Evolutionary conservation across 2,113 vertebrate genomes (phyloP).

Genomic region (Helogale parvula): DNA sequence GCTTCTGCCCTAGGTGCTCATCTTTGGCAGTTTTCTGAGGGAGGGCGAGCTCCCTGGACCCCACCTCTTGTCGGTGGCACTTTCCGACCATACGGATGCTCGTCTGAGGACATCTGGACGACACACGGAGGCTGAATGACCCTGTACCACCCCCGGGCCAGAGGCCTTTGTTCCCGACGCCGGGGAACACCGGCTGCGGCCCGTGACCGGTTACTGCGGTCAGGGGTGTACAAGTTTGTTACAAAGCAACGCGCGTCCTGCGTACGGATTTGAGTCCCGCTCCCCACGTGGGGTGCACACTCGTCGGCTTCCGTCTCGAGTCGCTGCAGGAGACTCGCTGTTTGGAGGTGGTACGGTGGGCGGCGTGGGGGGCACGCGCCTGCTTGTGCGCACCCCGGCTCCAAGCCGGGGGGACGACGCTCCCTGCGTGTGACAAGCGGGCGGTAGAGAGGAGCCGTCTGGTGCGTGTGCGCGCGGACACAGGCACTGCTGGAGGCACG

Average conservation of each 20-base stretch:
- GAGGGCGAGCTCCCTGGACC: neutral
- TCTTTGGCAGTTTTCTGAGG: neutral
- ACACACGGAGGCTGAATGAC: too few species aligned
- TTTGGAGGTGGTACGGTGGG: neutral
- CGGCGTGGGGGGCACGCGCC: neutral
- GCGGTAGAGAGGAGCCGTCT: neutral
- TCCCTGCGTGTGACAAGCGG: neutral
- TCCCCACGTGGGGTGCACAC: neutral
- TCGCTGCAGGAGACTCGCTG: neutral
- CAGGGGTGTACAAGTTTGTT: rapidly evolving
- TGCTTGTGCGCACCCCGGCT: neutral
- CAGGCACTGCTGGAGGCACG: rapidly evolving
- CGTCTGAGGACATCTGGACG: neutral
- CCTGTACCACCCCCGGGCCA: rapidly evolving
- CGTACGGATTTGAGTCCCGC: neutral
- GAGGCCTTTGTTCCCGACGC: rapidly evolving
- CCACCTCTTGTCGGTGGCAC: too few species aligned
- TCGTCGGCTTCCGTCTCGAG: rapidly evolving
- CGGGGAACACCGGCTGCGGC: neutral
- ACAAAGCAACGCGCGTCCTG: neutral
- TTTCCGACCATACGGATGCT: rapidly evolving
- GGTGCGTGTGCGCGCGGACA: neutral
- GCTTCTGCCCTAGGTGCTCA: too few species aligned
- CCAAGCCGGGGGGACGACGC: neutral
- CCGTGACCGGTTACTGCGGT: rapidly evolving